phyloP scores from a whole-genome alignment of 1,140 invertebrate species.

The Latrodectus geometricus region DNA sequence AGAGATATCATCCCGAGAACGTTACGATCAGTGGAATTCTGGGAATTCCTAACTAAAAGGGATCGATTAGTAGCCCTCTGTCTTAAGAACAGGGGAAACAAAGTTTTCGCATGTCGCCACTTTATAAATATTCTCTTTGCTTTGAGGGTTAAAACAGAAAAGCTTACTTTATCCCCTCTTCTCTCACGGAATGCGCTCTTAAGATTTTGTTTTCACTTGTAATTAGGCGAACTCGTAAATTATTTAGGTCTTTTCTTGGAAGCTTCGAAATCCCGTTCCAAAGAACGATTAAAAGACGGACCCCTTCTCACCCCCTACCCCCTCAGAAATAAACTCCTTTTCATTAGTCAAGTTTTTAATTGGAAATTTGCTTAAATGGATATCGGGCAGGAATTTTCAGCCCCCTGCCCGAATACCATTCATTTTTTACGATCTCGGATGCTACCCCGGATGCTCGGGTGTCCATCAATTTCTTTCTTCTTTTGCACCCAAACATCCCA shows the following conservation, averaged over 20 bases:
- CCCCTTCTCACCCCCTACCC: neutral
- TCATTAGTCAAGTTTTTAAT: constrained; percentile 62
- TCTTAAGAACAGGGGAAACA: constrained; percentile 33
- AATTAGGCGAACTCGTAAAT: constrained; percentile 59
- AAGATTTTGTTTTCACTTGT: constrained; percentile 62
- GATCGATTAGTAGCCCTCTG: constrained; percentile 28
- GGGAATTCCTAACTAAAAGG: constrained; percentile 28
- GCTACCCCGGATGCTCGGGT: neutral
- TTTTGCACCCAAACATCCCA: neutral
- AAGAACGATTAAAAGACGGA: constrained; percentile 49
- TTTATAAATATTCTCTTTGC: constrained; percentile 61
- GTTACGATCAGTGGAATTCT: constrained; percentile 37
- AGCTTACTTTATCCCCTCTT: constrained; percentile 55
- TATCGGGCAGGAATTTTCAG: constrained; percentile 22
- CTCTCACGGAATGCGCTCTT: constrained; percentile 39
- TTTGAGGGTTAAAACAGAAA: constrained; percentile 60
- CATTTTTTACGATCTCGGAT: constrained; percentile 56
- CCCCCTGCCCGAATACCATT: constrained; percentile 33
- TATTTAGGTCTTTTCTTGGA: constrained; percentile 54
- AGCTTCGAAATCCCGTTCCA: constrained; percentile 41
- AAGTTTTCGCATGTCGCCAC: constrained; percentile 49
- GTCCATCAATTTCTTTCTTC: constrained; percentile 55
- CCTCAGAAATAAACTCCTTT: constrained; percentile 54
- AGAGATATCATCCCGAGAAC: constrained; percentile 55
- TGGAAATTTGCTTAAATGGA: constrained; percentile 60